Evolutionary conservation across 2,113 vertebrate genomes (phyloP).

Genomic region (Todiramphus chloris): DNA sequence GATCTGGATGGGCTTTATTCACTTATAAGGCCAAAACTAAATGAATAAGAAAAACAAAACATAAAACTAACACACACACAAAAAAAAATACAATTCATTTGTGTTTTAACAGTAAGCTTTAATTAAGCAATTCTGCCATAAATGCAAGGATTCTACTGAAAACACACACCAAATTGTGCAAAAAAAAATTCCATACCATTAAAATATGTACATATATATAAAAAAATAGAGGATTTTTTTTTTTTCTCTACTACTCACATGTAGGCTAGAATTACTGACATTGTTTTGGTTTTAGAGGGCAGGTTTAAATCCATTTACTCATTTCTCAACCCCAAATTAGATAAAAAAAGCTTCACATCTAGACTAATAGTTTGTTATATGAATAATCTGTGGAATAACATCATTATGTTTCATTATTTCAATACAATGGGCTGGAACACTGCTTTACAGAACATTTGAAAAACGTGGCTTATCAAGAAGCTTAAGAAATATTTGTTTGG

Average conservation of each 20-base stretch:
- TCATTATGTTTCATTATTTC: neutral
- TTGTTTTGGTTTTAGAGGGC: neutral
- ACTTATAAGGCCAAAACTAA: neutral
- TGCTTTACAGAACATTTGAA: neutral
- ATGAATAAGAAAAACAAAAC: neutral
- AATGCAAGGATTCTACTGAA: neutral
- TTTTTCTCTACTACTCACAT: neutral
- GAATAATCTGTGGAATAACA: neutral
- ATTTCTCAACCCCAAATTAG: neutral
- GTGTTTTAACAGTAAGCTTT: neutral
- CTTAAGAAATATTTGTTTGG: neutral
- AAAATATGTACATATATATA: no score
- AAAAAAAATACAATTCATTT: neutral
- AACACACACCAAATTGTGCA: neutral
- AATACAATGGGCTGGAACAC: neutral
- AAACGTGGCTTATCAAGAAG: neutral
- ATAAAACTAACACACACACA: neutral
- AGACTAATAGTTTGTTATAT: neutral
- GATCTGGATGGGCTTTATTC: neutral
- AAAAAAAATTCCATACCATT: neutral
- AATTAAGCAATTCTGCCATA: neutral
- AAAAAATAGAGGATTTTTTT: fast-evolving
- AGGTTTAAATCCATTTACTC: neutral
- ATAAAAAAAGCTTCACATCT: neutral
- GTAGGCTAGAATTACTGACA: neutral